Conservation (phyloP, 2,113 vertebrate species). For the Brienomyrus longianalis region DNA sequence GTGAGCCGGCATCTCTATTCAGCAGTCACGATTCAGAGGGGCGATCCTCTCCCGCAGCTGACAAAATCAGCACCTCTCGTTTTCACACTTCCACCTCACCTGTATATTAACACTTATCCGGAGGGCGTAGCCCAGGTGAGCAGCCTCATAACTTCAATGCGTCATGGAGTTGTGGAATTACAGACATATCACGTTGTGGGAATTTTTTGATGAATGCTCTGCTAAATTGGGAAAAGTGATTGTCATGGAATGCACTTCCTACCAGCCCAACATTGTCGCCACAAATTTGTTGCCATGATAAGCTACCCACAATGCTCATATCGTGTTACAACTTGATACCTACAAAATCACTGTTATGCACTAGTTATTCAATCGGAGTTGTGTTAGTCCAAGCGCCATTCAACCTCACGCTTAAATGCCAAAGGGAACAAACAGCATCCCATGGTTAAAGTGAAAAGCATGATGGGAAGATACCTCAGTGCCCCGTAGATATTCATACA, state of each 20-base stretch:
- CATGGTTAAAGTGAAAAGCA: background rate
- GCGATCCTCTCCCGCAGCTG: conserved; percentile 34
- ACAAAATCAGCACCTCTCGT: conserved; percentile 34
- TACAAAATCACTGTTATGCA: background rate
- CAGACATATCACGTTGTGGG: background rate
- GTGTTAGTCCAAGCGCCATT: background rate
- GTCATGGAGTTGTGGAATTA: background rate
- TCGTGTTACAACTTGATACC: background rate
- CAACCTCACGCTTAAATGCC: background rate
- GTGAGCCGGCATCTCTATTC: conserved; percentile 21
- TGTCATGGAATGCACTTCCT: background rate
- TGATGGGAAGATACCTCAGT: background rate
- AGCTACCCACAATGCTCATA: background rate
- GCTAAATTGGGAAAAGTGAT: background rate
- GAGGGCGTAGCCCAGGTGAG: background rate
- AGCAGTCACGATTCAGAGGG: background rate
- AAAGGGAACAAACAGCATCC: background rate
- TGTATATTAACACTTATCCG: conserved; percentile 21
- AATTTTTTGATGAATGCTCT: background rate
- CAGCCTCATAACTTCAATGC: background rate
- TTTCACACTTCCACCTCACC: conserved; percentile 1
- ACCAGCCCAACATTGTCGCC: background rate
- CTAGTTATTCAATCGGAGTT: background rate
- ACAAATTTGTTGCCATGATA: background rate
- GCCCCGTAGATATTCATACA: background rate